Evolutionary conservation across 1,140 invertebrate genomes (phyloP), one percentile per base, ranked within the genome.

Genomic region (Aphelinus certus): DNA sequence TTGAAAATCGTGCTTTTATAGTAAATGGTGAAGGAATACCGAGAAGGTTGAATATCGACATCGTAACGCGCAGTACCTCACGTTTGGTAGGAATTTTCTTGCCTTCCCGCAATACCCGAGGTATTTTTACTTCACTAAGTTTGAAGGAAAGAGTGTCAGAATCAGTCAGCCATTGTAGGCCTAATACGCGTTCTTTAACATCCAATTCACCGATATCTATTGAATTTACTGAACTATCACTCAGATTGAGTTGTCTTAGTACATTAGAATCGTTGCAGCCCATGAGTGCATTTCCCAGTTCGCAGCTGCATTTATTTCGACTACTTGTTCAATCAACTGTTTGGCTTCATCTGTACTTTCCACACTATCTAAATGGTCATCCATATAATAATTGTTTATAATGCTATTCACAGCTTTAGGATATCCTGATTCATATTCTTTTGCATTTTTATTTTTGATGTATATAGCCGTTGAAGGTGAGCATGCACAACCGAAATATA

Each of bases 401-500:
- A 67, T 56, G 2, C 55, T 56, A 56, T 67, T 57, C 3, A 42
- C 42, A 9, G 65, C 48, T 10, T 56, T 53, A 5, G 65, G 65
- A 67, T 45, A 67, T 7, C 2, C 6, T 6, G 65, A 67, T 9
- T 10, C 3, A 9, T 45, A 67, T 5, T 45, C 9, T 4, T 9
- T n/a, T 7, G 65, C 65, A 57, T 67, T 67, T 47, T 67, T 67
- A 56, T 67, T 67, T 56, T 67, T 67, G 4, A 67, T 67, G 46
- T 45, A 67, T 2, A 84, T 69, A 0, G 83, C 82, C 3, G 81
- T 76, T 26, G 76, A 81, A 1, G 83, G 83, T 1, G 84, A 83
- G 60, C 81, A 84, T 4, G 77, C 79, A 51, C 81, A 79, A 64
- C 80, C 83, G 80, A 84, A 86, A 7, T 81, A 79, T 78, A 86